phyloP scores from a whole-genome alignment of 2,113 vertebrate genomes.

The Neotoma lepida region DNA sequence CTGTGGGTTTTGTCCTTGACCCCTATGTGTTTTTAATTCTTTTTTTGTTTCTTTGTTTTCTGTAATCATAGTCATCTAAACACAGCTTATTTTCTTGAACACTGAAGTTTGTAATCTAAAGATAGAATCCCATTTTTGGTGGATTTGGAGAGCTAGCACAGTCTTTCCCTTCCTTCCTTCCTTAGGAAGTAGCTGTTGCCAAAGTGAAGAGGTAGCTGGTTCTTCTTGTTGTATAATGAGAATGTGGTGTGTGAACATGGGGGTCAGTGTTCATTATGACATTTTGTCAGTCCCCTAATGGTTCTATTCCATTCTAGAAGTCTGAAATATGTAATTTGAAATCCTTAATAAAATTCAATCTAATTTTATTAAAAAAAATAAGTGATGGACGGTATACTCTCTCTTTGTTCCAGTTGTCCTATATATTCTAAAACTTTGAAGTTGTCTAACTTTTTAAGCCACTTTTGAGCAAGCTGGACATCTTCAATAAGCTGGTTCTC shows the following conservation, averaged over 20 bases:
- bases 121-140: too few relatives aligned
- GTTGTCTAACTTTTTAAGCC: neutral
- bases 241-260: too few relatives aligned
- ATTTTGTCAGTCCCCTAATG: constrained; percentile 55
- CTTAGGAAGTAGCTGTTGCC: too few relatives aligned
- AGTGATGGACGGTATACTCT: too few relatives aligned
- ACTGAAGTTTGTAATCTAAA: too few relatives aligned
- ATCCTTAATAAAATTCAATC: constrained; percentile 76
- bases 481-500: neutral
- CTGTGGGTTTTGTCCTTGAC: neutral
- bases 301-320: constrained; percentile 69
- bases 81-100: too few relatives aligned
- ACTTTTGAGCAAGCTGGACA: neutral
- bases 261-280: constrained; percentile 53
- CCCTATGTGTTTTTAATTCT: constrained; percentile 30
- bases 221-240: too few relatives aligned
- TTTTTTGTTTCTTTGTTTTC: neutral
- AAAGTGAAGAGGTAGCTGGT: too few relatives aligned
- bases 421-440: neutral
- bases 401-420: neutral
- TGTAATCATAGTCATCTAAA: too few relatives aligned
- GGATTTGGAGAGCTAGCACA: too few relatives aligned
- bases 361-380: constrained; percentile 74
- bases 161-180: too few relatives aligned
- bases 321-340: constrained; percentile 77